phyloP scores from a whole-genome alignment of 2,888 invertebrate species.

The Mayetiola destructor region DNA sequence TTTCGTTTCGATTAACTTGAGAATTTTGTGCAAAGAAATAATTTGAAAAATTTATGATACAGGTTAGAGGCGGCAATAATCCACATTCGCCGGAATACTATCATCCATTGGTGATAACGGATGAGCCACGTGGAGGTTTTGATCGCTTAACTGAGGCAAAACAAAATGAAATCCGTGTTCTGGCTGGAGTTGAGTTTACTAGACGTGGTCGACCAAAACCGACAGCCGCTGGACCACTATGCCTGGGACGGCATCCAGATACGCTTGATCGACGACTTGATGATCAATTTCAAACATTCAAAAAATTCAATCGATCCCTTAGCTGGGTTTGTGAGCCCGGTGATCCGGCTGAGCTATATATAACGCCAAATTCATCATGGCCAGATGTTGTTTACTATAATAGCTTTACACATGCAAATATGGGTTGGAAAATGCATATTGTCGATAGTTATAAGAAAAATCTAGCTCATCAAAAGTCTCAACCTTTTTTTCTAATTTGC shows the following conservation, averaged over 20 bases:
- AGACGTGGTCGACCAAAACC: conserved; percentile 66
- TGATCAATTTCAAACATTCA: conserved; percentile 62
- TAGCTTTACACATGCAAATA: conserved; percentile 83
- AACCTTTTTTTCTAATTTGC: not conserved
- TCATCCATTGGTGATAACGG: conserved; percentile 80
- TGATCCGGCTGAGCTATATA: conserved; percentile 55
- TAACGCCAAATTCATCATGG: conserved; percentile 80
- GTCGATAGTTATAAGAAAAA: conserved; percentile 47
- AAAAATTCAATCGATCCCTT: conserved; percentile 69
- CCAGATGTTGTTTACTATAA: conserved; percentile 87
- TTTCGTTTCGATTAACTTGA: not conserved
- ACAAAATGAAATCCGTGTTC: conserved; percentile 53
- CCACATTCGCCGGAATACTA: conserved; percentile 72
- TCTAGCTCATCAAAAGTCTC: not conserved
- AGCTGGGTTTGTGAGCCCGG: conserved; percentile 52
- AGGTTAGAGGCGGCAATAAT: conserved; percentile 70
- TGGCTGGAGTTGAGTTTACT: conserved; percentile 71
- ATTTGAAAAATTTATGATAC: conserved; percentile 14
- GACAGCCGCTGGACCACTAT: conserved; percentile 68
- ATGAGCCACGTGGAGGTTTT: conserved; percentile 70
- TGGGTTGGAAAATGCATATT: conserved; percentile 89
- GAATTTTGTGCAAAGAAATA: not conserved
- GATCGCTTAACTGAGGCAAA: conserved; percentile 56
- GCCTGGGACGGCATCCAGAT: conserved; percentile 50
- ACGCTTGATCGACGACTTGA: conserved; percentile 60